Percentiles rank a stretch among this genome's conserved stretches.
These are phyloP conservation scores for Sebastiscus tertius DNA, from an alignment of 2,797 vertebrate species.

Conservation along the genomic window DNA sequence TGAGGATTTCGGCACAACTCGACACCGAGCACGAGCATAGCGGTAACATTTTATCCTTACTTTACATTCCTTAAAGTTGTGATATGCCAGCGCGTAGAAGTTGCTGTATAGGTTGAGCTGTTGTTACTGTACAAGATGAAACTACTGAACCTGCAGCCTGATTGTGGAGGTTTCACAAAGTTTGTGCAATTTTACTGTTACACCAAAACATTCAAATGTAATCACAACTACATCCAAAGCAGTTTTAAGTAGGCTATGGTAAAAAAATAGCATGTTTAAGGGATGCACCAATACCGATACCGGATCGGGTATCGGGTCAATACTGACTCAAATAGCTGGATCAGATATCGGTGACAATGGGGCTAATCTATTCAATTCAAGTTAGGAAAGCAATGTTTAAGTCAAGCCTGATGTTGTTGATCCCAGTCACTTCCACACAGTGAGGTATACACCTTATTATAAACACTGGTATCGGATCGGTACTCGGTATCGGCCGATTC, in stretches of 20 bases:
- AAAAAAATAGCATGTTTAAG: too few relatives aligned
- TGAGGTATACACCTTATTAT: too few relatives aligned
- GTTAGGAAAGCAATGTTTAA: too few relatives aligned
- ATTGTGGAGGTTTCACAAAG: not conserved
- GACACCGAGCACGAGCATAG: not conserved
- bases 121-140: not conserved
- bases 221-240: not conserved
- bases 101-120: not conserved
- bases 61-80: not conserved
- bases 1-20: conserved; percentile 33
- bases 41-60: not conserved
- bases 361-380: too few relatives aligned
- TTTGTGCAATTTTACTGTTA: not conserved
- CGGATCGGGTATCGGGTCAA: too few relatives aligned
- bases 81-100: not conserved
- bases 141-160: not conserved
- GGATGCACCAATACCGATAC: too few relatives aligned
- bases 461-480: too few relatives aligned
- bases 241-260: not conserved
- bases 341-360: too few relatives aligned
- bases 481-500: too few relatives aligned
- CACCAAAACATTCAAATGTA: not conserved
- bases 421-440: too few relatives aligned
- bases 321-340: too few relatives aligned
- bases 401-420: too few relatives aligned